These are phyloP conservation scores for Limnephilus auricula DNA, from an alignment of 2,888 invertebrate species.

Conservation along the genomic window DNA sequence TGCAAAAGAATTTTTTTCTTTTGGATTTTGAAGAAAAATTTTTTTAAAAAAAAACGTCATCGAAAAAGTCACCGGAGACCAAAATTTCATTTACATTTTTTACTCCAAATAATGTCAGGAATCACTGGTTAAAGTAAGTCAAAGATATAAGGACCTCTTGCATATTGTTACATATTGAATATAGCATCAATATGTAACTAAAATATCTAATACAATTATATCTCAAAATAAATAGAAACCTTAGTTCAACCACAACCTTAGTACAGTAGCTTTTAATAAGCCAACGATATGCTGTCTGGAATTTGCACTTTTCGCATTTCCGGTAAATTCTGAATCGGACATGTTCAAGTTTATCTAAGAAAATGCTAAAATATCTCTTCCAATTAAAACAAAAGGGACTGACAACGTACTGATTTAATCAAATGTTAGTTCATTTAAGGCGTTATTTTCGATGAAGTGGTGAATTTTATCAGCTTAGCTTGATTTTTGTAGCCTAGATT, in stretches of 20 bases:
- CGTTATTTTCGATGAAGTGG: not conserved
- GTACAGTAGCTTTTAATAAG: not conserved
- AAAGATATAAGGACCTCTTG: too few relatives aligned
- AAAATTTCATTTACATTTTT: too few relatives aligned
- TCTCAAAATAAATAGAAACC: not conserved
- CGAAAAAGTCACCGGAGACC: too few relatives aligned
- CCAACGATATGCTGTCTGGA: not conserved
- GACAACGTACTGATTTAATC: not conserved
- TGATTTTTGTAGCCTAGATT: not conserved
- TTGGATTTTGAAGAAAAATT: too few relatives aligned
- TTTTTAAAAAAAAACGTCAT: too few relatives aligned
- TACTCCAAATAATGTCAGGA: too few relatives aligned
- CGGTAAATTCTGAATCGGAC: slow-evolving; percentile 11
- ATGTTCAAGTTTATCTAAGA: not conserved
- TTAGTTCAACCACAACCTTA: too few relatives aligned
- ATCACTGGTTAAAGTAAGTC: too few relatives aligned
- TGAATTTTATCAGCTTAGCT: not conserved
- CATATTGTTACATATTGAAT: too few relatives aligned
- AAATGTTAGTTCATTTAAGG: not conserved
- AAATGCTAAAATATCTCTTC: not conserved
- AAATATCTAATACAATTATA: too few relatives aligned
- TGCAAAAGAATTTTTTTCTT: too few relatives aligned
- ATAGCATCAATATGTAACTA: too few relatives aligned
- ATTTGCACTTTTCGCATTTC: slow-evolving; percentile 4
- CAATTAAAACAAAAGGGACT: not conserved